Base-by-base conservation (phyloP, 2,888 invertebrate genomes). In the Protodeltote pygarga region DNA sequence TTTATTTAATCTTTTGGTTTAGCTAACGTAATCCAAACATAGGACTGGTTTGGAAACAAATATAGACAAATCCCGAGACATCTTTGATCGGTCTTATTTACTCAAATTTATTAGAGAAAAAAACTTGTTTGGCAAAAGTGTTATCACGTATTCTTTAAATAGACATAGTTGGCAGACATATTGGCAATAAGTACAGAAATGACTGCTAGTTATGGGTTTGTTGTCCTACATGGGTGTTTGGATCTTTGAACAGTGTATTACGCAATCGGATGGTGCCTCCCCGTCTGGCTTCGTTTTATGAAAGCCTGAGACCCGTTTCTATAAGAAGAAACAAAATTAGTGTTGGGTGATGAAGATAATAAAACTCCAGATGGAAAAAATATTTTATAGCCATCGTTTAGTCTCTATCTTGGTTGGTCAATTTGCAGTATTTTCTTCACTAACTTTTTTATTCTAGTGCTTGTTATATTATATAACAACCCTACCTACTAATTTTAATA, bases 201-300 rank as follows among this genome's bases (percentile, higher is more conserved):
- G 39, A 47, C 51, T 45, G 21, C 52, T 71, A 65, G 73, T 77
- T 77, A 78, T 78, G 78, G 66, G 77, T 71, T 71, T 77, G 71
- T 75, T 77, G 78, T 75, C 72, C 72, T 75, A 75, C 67, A 75
- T 79, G 65, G 69, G 46, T 70, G 71, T 73, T 62, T 68, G 62
- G 60, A 62, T 65, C 53, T 58, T 58, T 45, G 53, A 58, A 42
- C 45, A 45, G 59, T 65, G 63, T 65, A 64, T 74, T 69, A 71
- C 61, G 59, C 75, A 82, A 79, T 60, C 57, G 44, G 47, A 50
- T 65, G 86, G 85, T 75, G 87, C 81, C 87, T 52, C 57, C 53
- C 60, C 71, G 87, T 87, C 87, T 87, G 71, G 74, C 64, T 66
- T 66, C 60, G 39, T 69, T 65, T 65, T 66, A 66, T 66, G 61